Evolutionary conservation across 2,888 invertebrate genomes (phyloP), one percentile per base, ranked within the genome.

Genomic region (Suillia variegata): DNA sequence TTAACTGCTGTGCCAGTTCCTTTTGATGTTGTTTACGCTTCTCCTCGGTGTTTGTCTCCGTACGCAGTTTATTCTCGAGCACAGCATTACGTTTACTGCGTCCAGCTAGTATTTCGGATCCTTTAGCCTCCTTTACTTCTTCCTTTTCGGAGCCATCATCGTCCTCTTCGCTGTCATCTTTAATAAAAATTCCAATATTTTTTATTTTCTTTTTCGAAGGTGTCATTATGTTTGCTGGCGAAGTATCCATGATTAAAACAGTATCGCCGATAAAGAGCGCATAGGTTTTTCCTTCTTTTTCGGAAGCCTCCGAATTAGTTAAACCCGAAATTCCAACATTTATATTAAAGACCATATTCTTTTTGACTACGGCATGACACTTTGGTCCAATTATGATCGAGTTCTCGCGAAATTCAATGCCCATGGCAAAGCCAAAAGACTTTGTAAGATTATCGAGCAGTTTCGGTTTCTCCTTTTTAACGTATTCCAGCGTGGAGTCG

Each of bases 261-360:
- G 98, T 99, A 80, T 99, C 99, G 2, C 98, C 98, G 70, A 99
- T 87, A 76, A 96, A 98, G 2, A 99, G 84, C 0, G 98, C 96
- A 78, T 96, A 97, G 0, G 82, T 85, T 85, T 96, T 96, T 34
- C 91, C 91, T 82, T 94, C 93, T 72, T 93, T 93, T 13, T 95
- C 94, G 5, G 88, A 85, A 1, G 93, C 89, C 20, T 92, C 91
- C 65, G 88, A 87, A 80, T 98, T 98, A 10, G 85, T 84, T 50
- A 99, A 85, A 77, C 91, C 92, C 1, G 93, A 87, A 56, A 99
- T 86, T 13, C 99, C 99, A 67, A 99, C 88, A 76, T 94, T 95
- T 8, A 99, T 87, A 80, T 98, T 98, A 77, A 98, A 98, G 0
- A 96, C 90, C 98, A 99, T 98, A 56, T 96, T 95, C 81, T 96